Evolutionary conservation across 92 coral and sea anemone genomes (phyloP).

Genomic region (Actinernus sp.): DNA sequence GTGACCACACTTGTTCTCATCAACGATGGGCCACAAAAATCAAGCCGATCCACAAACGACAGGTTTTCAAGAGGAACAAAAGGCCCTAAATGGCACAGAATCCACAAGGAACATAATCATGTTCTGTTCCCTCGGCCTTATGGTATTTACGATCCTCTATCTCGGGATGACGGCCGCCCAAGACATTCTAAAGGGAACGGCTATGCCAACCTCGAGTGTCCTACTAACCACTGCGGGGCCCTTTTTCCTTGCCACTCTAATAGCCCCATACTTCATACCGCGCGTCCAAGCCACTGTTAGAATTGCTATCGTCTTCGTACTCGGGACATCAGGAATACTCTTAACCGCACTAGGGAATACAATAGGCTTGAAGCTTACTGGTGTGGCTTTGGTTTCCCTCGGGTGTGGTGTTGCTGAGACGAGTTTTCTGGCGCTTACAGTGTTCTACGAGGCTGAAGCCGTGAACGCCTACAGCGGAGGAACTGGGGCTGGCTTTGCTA

Average conservation of each 20-base stretch:
- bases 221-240: constrained; percentile 71
- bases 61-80: too few relatives aligned
- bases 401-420: constrained; percentile 80
- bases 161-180: constrained; percentile 73
- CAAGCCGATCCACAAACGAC: too few relatives aligned
- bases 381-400: constrained; percentile 54
- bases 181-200: constrained; percentile 67
- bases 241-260: constrained; percentile 49
- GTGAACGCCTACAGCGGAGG: constrained; percentile 74
- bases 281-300: constrained; percentile 34
- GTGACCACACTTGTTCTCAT: too few relatives aligned
- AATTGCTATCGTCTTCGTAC: constrained; percentile 30
- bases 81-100: too few relatives aligned
- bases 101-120: not conserved
- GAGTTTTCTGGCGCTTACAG: constrained; percentile 70
- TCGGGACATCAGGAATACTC: constrained; percentile 41
- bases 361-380: constrained; percentile 43
- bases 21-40: too few relatives aligned
- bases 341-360: constrained; percentile 43
- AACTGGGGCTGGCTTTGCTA: constrained; percentile 68
- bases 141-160: constrained; percentile 39
- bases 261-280: constrained; percentile 57
- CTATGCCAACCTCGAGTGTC: constrained; percentile 66
- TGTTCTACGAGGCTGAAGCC: constrained; percentile 56
- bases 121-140: constrained; percentile 14